These are phyloP conservation scores for Chloropsis cyanopogon DNA, from an alignment of 2,113 vertebrate species.

Conservation along the genomic window DNA sequence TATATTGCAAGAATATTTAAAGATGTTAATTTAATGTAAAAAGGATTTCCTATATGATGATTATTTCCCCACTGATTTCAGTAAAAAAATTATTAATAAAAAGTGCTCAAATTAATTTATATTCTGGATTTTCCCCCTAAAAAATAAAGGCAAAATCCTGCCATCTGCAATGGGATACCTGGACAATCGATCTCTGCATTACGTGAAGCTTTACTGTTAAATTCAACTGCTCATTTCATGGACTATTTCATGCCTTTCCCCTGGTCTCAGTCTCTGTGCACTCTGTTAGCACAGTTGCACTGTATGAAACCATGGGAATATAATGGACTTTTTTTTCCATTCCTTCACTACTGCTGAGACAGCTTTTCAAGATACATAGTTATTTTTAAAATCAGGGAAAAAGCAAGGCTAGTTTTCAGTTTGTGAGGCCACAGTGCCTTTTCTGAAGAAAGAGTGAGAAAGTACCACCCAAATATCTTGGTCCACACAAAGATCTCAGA, in stretches of 20 bases:
- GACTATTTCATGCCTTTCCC: not conserved
- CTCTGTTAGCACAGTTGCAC: slow-evolving; percentile 29
- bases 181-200: not conserved
- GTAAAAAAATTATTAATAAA: not conserved
- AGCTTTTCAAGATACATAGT: slow-evolving; percentile 16
- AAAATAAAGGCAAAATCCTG: not conserved
- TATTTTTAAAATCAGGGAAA: not conserved
- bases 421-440: not conserved
- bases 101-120: not conserved
- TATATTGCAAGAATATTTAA: not conserved
- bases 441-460: slow-evolving; percentile 6
- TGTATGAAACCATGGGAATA: slow-evolving; percentile 1
- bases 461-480: not conserved
- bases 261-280: not conserved
- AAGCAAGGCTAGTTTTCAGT: not conserved
- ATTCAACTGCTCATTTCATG: not conserved
- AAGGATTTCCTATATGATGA: not conserved
- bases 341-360: slow-evolving; percentile 3
- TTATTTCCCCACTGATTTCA: not conserved
- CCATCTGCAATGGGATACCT: not conserved
- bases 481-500: slow-evolving; percentile 2
- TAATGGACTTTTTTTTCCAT: not conserved
- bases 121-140: not conserved
- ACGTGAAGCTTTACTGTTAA: not conserved
- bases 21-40: not conserved